Percentiles rank a stretch among this genome's conserved stretches.
phyloP scores from a whole-genome alignment of 1,140 invertebrate genomes.

The Tigriopus japonicus region DNA sequence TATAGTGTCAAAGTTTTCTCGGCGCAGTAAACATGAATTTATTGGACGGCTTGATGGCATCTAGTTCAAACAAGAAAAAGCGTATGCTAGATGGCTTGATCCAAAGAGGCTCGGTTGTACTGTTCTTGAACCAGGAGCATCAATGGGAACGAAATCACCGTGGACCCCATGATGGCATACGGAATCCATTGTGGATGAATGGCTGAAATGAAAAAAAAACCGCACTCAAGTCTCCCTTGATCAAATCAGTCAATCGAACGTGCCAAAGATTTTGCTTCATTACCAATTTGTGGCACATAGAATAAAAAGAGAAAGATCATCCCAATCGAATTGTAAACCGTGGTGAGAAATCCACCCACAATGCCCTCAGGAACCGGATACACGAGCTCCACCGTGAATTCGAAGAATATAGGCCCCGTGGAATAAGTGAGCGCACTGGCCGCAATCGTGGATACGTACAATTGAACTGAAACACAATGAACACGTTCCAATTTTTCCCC shows the following conservation, averaged over 20 bases:
- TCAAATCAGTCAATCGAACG: no score
- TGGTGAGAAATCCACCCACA: constrained; percentile 29
- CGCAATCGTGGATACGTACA: constrained; percentile 22
- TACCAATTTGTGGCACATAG: constrained; percentile 26
- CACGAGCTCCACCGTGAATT: constrained; percentile 29
- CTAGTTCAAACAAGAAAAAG: no score
- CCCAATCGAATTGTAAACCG: constrained; percentile 26
- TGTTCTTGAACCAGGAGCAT: neutral
- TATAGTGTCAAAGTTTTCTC: no score
- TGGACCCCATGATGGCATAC: constrained; percentile 1
- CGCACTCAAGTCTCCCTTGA: no score
- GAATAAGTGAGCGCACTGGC: constrained; percentile 28
- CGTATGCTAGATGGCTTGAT: neutral
- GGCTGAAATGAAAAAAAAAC: neutral
- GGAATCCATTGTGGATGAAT: neutral
- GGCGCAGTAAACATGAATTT: no score
- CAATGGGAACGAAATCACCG: neutral
- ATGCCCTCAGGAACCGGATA: constrained; percentile 32
- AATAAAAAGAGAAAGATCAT: constrained; percentile 26
- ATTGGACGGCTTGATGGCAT: no score
- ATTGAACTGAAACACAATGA: constrained; percentile 17
- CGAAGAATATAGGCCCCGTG: constrained; percentile 29
- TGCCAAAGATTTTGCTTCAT: no score
- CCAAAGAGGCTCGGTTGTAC: neutral
- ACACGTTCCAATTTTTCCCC: no score